A percentile compares a stretch with the other conserved stretches of the same genome.
These are phyloP conservation scores for Odontocolon sp. DNA, from an alignment of 2,888 invertebrate genomes.

Conservation along the genomic window DNA sequence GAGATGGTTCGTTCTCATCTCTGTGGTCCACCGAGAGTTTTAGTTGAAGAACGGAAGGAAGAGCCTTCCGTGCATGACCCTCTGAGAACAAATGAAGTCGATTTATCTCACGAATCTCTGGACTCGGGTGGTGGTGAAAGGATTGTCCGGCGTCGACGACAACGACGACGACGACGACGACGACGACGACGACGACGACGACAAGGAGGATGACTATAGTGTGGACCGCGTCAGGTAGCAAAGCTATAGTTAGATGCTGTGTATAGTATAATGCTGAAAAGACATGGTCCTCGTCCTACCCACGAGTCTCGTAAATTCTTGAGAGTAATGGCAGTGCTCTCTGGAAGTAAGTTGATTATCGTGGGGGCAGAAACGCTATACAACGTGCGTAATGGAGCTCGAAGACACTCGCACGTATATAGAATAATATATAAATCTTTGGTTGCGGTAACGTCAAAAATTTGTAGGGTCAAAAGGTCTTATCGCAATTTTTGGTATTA, in stretches of 20 bases:
- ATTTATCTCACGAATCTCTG: slow-evolving; percentile 49
- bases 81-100: slow-evolving; percentile 47
- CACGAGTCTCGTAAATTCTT: slow-evolving; percentile 44
- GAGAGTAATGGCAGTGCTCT: slow-evolving; percentile 32
- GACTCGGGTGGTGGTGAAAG: slow-evolving; percentile 32
- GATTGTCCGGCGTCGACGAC: slow-evolving; percentile 27
- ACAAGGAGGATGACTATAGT: too few relatives aligned
- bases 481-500: too few relatives aligned
- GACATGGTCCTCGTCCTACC: slow-evolving; percentile 32
- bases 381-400: slow-evolving; percentile 27
- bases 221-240: neutral
- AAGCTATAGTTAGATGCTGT: neutral
- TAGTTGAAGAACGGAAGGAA: slow-evolving; percentile 6
- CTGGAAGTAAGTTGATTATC: slow-evolving; percentile 52
- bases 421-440: neutral
- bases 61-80: slow-evolving; percentile 25
- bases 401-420: neutral
- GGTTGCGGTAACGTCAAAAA: too few relatives aligned
- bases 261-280: neutral
- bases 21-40: slow-evolving; percentile 7
- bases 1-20: neutral
- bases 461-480: too few relatives aligned
- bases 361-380: slow-evolving; percentile 35
- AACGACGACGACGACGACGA: slow-evolving; percentile 13
- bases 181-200: neutral